phyloP scores from a whole-genome alignment of 2,888 invertebrate species.

The Drosophila niveifrons region DNA sequence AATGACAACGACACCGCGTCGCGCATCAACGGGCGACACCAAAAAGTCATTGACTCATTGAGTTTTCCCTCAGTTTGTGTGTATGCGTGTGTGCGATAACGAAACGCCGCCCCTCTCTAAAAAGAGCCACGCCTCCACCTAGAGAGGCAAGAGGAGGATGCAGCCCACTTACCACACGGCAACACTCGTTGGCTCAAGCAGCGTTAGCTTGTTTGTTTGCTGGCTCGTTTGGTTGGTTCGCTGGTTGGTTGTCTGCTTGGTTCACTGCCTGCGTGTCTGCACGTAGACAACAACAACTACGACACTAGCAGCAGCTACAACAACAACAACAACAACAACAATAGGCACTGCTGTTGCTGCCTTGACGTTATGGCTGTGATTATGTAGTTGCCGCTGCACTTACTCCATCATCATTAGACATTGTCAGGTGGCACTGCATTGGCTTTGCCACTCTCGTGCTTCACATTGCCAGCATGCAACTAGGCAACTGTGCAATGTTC shows the following conservation, averaged over 20 bases:
- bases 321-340: conserved; percentile 20
- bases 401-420: conserved; percentile 76
- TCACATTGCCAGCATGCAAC: conserved; percentile 30
- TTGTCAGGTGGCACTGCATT: conserved; percentile 64
- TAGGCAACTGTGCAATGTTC: background rate
- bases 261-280: conserved; percentile 62
- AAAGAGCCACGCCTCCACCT: conserved; percentile 33
- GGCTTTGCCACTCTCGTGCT: conserved; percentile 60
- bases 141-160: conserved; percentile 9
- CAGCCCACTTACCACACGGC: conserved; percentile 45
- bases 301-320: conserved; percentile 32
- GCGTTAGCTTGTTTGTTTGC: conserved; percentile 69
- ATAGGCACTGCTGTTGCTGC: conserved; percentile 21
- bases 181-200: conserved; percentile 66
- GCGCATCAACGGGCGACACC: conserved; percentile 78
- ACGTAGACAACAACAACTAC: conserved; percentile 55
- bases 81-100: conserved; percentile 41
- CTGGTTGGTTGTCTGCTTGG: conserved; percentile 38
- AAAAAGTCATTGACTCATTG: conserved; percentile 78
- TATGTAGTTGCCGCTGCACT: conserved; percentile 64
- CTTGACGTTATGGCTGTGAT: conserved; percentile 60
- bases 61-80: conserved; percentile 47
- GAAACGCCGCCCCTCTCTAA: conserved; percentile 24
- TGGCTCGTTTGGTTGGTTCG: conserved; percentile 46
- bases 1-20: conserved; percentile 76